phyloP scores from a whole-genome alignment of 1,140 invertebrate genomes.

The Plutomurus gul region DNA sequence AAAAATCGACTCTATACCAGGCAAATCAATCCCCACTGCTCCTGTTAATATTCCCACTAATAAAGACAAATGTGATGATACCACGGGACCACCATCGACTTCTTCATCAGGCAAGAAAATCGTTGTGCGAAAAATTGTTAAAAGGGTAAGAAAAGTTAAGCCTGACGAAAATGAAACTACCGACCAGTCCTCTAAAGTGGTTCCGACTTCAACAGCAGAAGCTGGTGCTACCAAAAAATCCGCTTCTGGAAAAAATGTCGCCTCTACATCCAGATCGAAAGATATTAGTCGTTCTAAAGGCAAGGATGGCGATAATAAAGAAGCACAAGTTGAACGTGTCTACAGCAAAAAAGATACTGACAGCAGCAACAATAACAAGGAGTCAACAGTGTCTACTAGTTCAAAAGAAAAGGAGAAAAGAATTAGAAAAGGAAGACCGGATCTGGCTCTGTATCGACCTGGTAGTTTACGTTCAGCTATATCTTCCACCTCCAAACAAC shows the following conservation, averaged over 20 bases:
- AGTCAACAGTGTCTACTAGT: neutral
- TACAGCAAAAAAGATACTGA: too few relatives aligned
- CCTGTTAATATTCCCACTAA: too few relatives aligned
- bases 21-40: too few relatives aligned
- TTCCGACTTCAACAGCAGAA: neutral
- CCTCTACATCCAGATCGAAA: too few relatives aligned
- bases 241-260: neutral
- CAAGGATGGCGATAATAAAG: neutral
- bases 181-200: neutral
- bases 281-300: too few relatives aligned
- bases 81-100: neutral
- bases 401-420: slow-evolving; percentile 14
- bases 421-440: slow-evolving; percentile 39
- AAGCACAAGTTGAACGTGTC: too few relatives aligned
- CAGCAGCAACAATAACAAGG: neutral
- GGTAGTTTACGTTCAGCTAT: slow-evolving; percentile 31
- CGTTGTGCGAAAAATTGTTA: neutral
- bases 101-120: neutral
- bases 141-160: slow-evolving; percentile 27
- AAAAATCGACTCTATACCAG: too few relatives aligned
- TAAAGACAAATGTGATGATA: neutral
- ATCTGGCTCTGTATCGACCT: slow-evolving; percentile 48
- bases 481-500: neutral
- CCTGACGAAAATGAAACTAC: neutral
- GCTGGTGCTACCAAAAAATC: neutral